These are phyloP conservation scores for Onchidella celtica DNA, from an alignment of 2,888 invertebrate genomes.

Conservation along the genomic window DNA sequence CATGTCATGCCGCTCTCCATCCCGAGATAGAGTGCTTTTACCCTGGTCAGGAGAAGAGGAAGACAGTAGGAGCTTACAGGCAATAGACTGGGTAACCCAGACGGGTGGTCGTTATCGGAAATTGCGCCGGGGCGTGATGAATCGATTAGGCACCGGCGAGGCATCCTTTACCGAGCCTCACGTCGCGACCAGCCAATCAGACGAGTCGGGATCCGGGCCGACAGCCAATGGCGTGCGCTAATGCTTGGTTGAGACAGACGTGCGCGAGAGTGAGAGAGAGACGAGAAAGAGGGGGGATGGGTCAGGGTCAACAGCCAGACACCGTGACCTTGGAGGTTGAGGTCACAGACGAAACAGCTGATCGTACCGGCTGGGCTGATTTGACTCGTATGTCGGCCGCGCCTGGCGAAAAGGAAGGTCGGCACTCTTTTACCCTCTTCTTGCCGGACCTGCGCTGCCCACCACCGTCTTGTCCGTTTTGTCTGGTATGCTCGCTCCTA, in stretches of 20 bases:
- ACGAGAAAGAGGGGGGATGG: constrained; percentile 13
- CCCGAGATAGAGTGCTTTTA: too few species aligned
- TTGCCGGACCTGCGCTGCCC: not conserved
- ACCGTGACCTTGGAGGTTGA: constrained; percentile 42
- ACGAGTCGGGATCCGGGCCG: not conserved
- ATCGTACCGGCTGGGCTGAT: not conserved
- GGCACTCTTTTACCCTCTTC: not conserved
- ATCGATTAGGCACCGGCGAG: constrained; percentile 17
- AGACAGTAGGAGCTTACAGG: too few species aligned
- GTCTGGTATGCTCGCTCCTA: not conserved
- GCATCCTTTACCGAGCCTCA: constrained; percentile 25
- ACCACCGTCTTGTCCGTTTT: too few species aligned
- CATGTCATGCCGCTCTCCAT: too few species aligned
- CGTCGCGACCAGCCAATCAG: not conserved
- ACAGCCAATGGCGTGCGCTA: constrained; percentile 20
- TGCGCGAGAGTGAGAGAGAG: constrained; percentile 17
- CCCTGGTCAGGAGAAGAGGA: too few species aligned
- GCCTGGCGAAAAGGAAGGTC: not conserved
- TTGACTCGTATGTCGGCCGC: not conserved
- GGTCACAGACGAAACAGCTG: constrained; percentile 47
- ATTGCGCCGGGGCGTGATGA: not conserved
- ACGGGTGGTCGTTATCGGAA: not conserved
- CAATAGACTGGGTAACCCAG: not conserved
- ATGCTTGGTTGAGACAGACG: too few species aligned
- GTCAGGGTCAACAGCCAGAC: constrained; percentile 47